A percentile compares a stretch with the other conserved stretches of the same genome.
phyloP scores from a whole-genome alignment of 2,888 invertebrate genomes.

The Hydroisotoma schaefferi region DNA sequence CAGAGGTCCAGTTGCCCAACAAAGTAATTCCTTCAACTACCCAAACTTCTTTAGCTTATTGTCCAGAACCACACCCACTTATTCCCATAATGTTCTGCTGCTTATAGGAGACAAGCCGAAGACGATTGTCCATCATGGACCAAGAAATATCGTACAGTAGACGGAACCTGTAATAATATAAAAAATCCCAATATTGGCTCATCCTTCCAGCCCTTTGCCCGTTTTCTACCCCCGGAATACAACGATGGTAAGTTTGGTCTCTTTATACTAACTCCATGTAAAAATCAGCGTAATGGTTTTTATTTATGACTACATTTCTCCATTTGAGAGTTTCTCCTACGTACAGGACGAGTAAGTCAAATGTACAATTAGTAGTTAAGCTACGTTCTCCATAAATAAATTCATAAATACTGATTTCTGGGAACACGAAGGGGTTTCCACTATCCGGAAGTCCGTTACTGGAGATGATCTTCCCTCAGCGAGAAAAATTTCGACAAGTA shows the following conservation, averaged over 20 bases:
- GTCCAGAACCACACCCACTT: neutral
- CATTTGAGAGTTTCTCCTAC: neutral
- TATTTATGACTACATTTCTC: neutral
- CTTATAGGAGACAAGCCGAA: constrained; percentile 42
- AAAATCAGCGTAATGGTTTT: neutral
- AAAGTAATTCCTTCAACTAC: constrained; percentile 29
- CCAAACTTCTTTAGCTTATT: too few relatives aligned
- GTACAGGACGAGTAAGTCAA: neutral
- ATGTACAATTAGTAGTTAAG: neutral
- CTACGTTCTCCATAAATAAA: neutral
- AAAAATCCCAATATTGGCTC: constrained; percentile 74
- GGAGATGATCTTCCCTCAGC: constrained; percentile 46
- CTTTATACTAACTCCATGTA: neutral
- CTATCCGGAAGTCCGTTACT: constrained; percentile 40
- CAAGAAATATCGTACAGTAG: constrained; percentile 68
- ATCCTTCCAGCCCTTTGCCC: constrained; percentile 73
- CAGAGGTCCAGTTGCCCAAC: constrained; percentile 51
- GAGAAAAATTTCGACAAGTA: constrained; percentile 40
- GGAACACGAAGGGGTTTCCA: constrained; percentile 37
- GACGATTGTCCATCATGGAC: constrained; percentile 46
- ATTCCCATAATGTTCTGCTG: neutral
- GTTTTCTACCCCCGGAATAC: constrained; percentile 76
- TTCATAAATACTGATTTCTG: neutral
- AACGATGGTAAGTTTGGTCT: constrained; percentile 62
- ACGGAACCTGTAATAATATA: constrained; percentile 85